phyloP scores from a whole-genome alignment of 2,888 invertebrate species.

The Lasioglossum oenotherae region DNA sequence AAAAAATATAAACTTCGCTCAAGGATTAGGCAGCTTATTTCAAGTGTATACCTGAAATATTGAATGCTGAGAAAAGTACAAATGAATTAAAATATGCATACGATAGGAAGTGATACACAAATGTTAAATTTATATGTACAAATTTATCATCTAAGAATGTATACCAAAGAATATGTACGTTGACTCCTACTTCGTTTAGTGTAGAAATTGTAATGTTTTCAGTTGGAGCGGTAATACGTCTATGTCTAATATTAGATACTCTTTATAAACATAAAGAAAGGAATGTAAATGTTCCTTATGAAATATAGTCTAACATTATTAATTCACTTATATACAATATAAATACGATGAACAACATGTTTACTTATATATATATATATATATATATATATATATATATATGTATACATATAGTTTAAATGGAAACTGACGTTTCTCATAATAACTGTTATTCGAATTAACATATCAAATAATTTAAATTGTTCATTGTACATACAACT shows the following conservation, averaged over 20 bases:
- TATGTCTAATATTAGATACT: background rate
- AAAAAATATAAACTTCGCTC: background rate
- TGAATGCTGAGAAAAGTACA: background rate
- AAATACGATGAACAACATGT: background rate
- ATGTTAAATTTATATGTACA: background rate
- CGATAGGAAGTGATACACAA: background rate
- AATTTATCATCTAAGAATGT: background rate
- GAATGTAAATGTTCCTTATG: background rate
- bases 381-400: too few relatives aligned
- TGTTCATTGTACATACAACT: background rate
- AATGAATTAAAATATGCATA: background rate
- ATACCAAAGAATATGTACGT: background rate
- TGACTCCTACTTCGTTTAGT: background rate
- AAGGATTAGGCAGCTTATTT: background rate
- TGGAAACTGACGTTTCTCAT: conserved; percentile 80
- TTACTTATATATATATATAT: background rate
- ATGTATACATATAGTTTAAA: conserved; percentile 71
- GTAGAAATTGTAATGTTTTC: background rate
- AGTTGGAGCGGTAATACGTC: background rate
- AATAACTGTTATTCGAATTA: background rate
- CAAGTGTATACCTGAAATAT: background rate
- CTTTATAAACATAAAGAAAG: background rate
- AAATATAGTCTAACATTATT: background rate
- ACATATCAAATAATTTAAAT: background rate
- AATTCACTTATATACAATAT: background rate